Evolutionary conservation across 2,797 vertebrate species (phyloP), one percentile per base, ranked within the genome.

Genomic region (Enteromius paludinosus): DNA sequence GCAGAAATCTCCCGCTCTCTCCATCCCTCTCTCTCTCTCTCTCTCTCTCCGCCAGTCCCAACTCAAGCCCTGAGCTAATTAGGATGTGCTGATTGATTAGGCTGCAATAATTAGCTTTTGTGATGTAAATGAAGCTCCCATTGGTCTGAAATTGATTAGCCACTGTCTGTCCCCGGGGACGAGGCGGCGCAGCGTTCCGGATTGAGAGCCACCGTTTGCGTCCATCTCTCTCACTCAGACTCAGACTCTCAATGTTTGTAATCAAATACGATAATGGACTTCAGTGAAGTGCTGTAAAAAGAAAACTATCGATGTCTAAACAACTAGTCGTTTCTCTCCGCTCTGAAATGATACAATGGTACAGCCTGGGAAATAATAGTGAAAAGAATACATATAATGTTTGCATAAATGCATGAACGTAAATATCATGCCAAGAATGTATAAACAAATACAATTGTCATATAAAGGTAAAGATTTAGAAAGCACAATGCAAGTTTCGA

Each of bases 21-120:
- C 69, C 49, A 45, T 79, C 64, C 54, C n/a, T 23, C 2, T 54
- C 56, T 52, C 71, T 70, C 52, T 10, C 28, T 54, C 47, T 49
- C 38, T 72, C 65, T 71, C 47, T 49, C 38, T 72, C 65, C 66
- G 78, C 45, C 78, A 47, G 64, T 83, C 78, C 35, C 79, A 77
- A 80, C 71, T 77, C 77, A 47, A 79, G 83, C 84, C 74, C 74
- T 25, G 78, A 80, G 87, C 87, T 93, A 92, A 95, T 92, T 93
- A 94, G 92, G 88, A 92, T 89, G 91, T 91, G 91, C 93, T 94
- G 93, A 95, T 94, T 94, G 93, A 95, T 94, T 92, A 90, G 89
- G 88, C 91, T 89, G 91, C 91, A 92, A 90, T 94, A 94, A 95
- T 95, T 94, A 94, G 93, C 92, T 85, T 89, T 89, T 87, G 87